These are phyloP conservation scores for Misgurnus mizolepis DNA, from an alignment of 2,113 vertebrate species.

Conservation along the genomic window DNA sequence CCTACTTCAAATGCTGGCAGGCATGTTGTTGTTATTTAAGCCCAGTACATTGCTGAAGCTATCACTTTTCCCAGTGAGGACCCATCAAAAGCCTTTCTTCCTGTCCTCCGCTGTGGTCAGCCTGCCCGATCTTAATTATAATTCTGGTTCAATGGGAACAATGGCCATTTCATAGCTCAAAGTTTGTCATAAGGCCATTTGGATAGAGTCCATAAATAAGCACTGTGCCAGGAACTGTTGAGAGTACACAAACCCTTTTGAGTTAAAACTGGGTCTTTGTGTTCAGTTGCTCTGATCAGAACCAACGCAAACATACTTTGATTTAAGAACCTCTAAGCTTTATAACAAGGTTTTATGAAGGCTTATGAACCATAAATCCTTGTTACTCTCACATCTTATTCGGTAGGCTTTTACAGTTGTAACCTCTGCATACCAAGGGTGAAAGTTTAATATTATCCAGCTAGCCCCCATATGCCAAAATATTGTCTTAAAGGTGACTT, in stretches of 20 bases:
- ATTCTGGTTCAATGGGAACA: slow-evolving; percentile 54
- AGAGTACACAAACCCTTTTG: slow-evolving; percentile 21
- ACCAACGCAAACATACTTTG: not conserved
- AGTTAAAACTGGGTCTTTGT: slow-evolving; percentile 2
- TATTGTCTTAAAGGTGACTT: too few relatives aligned
- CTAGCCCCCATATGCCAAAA: too few relatives aligned
- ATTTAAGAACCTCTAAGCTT: not conserved
- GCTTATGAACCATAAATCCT: not conserved
- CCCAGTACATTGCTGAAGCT: not conserved
- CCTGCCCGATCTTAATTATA: slow-evolving; percentile 60
- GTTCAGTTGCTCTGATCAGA: not conserved
- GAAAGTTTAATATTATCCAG: too few relatives aligned
- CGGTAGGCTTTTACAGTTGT: not conserved
- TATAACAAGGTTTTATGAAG: not conserved
- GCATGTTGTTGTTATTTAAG: slow-evolving; percentile 9
- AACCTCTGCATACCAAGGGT: too few relatives aligned
- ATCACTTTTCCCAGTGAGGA: not conserved
- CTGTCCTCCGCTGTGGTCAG: slow-evolving; percentile 36
- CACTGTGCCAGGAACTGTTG: not conserved
- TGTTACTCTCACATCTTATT: not conserved
- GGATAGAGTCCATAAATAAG: slow-evolving; percentile 20
- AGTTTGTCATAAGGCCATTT: slow-evolving; percentile 41
- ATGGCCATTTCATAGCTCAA: slow-evolving; percentile 54
- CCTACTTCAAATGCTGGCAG: slow-evolving; percentile 23
- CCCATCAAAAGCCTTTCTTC: slow-evolving; percentile 18